Conservation (phyloP, 2,797 vertebrate genomes). For the Aselliscus stoliczkanus region DNA sequence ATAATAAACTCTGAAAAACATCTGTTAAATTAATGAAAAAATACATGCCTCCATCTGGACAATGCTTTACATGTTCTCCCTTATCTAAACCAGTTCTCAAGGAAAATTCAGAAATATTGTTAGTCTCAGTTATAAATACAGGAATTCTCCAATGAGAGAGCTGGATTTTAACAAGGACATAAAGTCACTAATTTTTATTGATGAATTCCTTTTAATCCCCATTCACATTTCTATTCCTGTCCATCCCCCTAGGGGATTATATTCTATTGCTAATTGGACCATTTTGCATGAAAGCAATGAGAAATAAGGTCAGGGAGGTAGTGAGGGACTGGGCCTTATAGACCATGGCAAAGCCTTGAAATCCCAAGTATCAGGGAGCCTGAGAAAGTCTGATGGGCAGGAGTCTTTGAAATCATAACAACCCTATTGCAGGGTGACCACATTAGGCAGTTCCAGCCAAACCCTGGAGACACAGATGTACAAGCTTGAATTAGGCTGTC, state of each 20-base stretch:
- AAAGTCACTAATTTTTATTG: constrained; percentile 22
- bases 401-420: not conserved
- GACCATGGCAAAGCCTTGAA: not conserved
- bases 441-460: not conserved
- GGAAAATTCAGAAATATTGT: not conserved
- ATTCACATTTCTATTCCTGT: constrained; percentile 10
- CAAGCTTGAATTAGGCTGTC: not conserved
- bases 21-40: constrained; percentile 7
- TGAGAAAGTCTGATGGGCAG: not conserved
- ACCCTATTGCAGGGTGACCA: not conserved
- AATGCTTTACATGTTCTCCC: not conserved
- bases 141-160: not conserved
- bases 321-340: not conserved
- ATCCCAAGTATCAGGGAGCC: not conserved
- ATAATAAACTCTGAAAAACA: not conserved
- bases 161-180: constrained; percentile 36
- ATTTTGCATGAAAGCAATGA: constrained; percentile 3
- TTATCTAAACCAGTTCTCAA: not conserved
- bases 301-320: not conserved
- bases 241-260: not conserved
- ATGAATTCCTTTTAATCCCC: constrained; percentile 11
- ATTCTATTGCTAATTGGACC: constrained; percentile 1
- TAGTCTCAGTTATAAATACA: not conserved
- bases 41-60: not conserved
- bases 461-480: not conserved